Conservation (phyloP, 1,140 invertebrate genomes). For the Heliconius melpomene region DNA sequence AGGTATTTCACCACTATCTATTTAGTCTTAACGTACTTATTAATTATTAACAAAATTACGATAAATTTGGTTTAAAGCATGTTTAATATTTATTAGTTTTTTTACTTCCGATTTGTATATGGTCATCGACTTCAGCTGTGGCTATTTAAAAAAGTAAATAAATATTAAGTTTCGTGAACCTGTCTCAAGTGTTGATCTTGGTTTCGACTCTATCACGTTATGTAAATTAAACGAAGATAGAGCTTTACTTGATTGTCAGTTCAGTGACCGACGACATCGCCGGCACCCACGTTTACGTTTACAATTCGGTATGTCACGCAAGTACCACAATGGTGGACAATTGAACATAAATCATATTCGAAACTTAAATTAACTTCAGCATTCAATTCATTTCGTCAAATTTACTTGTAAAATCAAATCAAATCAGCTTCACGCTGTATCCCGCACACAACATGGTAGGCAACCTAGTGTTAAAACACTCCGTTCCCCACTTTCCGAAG, state of each 20-base stretch:
- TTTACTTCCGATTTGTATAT: constrained; percentile 18
- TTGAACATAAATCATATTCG: constrained; percentile 11
- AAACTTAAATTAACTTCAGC: constrained; percentile 3
- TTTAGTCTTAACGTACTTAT: too few species aligned
- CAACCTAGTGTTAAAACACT: too few species aligned
- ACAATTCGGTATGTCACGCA: constrained; percentile 39
- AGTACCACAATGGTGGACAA: neutral
- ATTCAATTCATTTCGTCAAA: neutral
- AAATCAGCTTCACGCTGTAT: too few species aligned
- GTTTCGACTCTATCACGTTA: constrained; percentile 73
- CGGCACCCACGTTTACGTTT: constrained; percentile 47
- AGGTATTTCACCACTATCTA: too few species aligned
- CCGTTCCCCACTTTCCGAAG: too few species aligned
- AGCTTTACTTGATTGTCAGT: constrained; percentile 67
- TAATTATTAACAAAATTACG: neutral
- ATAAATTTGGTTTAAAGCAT: neutral
- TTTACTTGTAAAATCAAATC: neutral
- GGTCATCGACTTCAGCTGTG: constrained; percentile 32
- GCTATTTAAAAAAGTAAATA: constrained; percentile 45
- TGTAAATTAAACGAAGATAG: constrained; percentile 73
- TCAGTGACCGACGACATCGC: constrained; percentile 56
- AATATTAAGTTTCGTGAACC: constrained; percentile 64
- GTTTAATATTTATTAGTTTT: neutral
- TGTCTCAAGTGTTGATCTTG: constrained; percentile 67
- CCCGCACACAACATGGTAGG: too few species aligned